Base-by-base conservation (phyloP, 2,113 vertebrate species). In the Cynopterus brachyotis region DNA sequence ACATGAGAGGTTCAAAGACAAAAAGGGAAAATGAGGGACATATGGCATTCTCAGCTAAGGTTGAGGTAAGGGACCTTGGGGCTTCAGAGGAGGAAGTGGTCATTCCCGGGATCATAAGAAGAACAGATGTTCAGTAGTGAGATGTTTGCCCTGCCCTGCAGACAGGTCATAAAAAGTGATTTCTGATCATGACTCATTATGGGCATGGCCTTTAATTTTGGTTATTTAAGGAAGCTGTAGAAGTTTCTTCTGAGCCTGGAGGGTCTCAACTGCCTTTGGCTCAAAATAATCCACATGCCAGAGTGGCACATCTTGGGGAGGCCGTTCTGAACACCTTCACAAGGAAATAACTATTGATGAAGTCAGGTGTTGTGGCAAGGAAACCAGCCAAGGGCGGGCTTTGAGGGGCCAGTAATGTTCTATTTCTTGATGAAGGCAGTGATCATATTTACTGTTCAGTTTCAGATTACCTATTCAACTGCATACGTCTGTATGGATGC, bases 401-500 rank as follows among this genome's bases (percentile, higher is more conserved):
- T 75, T 7, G 28, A 50, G 53, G 30, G 37, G 3, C 45, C 3
- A 9, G 24, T 5, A 17, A 20, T 1, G 3, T 10, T 70, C 60
- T 53, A 20, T 76, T 53, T 72, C 70, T 89, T 47, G 35, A 62
- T 8, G 30, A 45, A 16, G 4, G 32, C 11, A 13, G 5, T 40
- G 24, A n/a, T 22, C 19, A 9, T 84, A 30, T 55, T 9, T 89
- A 22, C 37, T 7, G 13, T 40, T 89, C 55, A 37, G 16, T 42
- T 83, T 24, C 50, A 16, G 62, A 59, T 35, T 37, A 16, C n/a
- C 37, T 12, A 1, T 55, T 47, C 70, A 62, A 15, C 2, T 9
- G 2, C 24, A 13, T 20, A 11, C 28, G 2, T 13, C 59, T 60
- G 0, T 50, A 3, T 10, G 2, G 7, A 1, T 17, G 16, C 53